These are phyloP conservation scores for Colinus virginianus DNA, from an alignment of 2,113 vertebrate species.

Conservation along the genomic window DNA sequence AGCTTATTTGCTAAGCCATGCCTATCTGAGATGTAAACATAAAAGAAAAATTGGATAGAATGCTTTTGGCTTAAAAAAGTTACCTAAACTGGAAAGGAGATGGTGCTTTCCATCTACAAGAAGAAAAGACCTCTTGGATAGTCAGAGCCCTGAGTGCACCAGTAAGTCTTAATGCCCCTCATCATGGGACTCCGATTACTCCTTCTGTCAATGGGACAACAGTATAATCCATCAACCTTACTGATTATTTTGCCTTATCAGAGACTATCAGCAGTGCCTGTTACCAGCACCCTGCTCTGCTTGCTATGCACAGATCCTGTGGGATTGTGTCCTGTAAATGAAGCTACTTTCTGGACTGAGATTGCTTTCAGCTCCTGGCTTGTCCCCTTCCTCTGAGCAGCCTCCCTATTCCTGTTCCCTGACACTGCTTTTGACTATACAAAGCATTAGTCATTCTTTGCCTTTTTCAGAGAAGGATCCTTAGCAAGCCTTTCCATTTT, in stretches of 20 bases:
- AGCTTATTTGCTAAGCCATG: conserved; percentile 3
- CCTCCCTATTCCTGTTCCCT: not conserved
- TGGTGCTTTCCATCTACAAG: not conserved
- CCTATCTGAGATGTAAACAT: not conserved
- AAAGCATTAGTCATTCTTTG: not conserved
- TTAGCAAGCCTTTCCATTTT: not conserved
- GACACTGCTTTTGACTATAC: not conserved
- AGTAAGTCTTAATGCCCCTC: not conserved
- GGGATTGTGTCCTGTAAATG: rapidly evolving
- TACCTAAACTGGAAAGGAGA: not conserved
- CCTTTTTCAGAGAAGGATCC: not conserved
- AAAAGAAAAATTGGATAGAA: not conserved
- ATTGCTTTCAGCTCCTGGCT: rapidly evolving
- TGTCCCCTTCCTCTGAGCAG: not conserved
- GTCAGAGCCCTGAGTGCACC: not conserved
- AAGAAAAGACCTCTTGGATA: not conserved
- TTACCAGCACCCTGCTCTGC: not conserved
- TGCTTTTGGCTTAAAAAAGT: not conserved
- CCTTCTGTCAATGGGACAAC: not conserved
- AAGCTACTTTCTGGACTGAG: not conserved
- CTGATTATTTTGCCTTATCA: not conserved
- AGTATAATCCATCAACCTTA: not conserved
- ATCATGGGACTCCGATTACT: not conserved
- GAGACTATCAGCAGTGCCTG: not conserved
- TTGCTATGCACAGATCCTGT: not conserved